Conservation (phyloP, 2,113 vertebrate species). For the Aspiorhynchus laticeps region DNA sequence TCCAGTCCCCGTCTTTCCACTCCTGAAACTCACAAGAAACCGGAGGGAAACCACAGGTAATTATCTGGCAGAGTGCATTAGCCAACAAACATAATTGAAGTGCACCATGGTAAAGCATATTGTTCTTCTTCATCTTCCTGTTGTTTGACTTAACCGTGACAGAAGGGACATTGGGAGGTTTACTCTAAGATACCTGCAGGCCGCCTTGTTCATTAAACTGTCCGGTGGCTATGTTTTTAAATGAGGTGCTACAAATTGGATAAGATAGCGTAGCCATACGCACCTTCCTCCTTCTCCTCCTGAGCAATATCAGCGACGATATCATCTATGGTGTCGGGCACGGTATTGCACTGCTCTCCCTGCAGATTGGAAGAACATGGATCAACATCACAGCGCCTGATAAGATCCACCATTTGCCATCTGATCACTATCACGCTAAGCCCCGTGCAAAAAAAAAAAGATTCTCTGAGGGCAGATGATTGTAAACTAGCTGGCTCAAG, state of each 20-base stretch:
- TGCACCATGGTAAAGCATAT: constrained; percentile 29
- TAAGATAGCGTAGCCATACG: constrained; percentile 40
- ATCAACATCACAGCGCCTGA: constrained; percentile 38
- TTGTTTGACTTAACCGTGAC: constrained; percentile 36
- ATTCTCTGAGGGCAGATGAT: constrained; percentile 31
- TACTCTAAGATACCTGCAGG: constrained; percentile 38
- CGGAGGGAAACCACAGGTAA: constrained; percentile 24
- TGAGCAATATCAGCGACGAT: constrained; percentile 92
- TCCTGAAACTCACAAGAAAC: not conserved
- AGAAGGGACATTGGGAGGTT: constrained; percentile 46
- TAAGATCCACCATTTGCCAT: constrained; percentile 38
- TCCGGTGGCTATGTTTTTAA: constrained; percentile 45
- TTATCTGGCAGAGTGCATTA: constrained; percentile 1
- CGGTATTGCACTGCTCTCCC: constrained; percentile 95
- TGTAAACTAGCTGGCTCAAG: constrained; percentile 39
- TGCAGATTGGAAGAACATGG: constrained; percentile 70
- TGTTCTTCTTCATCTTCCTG: constrained; percentile 10
- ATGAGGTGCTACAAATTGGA: constrained; percentile 42
- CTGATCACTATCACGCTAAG: constrained; percentile 45
- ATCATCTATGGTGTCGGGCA: constrained; percentile 93
- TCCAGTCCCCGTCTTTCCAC: not conserved
- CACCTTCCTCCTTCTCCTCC: constrained; percentile 92
- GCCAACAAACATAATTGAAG: constrained; percentile 41
- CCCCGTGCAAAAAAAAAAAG: constrained; percentile 7
- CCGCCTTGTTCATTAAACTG: constrained; percentile 55